These are phyloP conservation scores for Schlechtendalia chinensis DNA, from an alignment of 1,140 invertebrate species.

Conservation along the genomic window DNA sequence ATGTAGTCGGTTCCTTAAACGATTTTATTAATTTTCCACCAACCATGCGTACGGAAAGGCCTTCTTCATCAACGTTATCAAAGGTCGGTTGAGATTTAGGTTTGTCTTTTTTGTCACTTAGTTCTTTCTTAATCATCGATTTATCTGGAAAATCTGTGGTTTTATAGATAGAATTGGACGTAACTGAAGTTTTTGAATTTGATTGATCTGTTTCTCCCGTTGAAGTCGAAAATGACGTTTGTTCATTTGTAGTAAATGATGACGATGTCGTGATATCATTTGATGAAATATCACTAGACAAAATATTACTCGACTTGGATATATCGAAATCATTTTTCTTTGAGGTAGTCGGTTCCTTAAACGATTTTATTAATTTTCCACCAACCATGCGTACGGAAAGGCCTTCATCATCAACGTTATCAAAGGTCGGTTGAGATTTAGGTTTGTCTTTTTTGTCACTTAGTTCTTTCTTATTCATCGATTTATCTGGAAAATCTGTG, in stretches of 20 bases:
- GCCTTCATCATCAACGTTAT: not conserved
- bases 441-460: not conserved
- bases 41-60: conserved; percentile 50
- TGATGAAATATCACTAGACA: not conserved
- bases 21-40: conserved; percentile 51
- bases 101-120: not conserved
- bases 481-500: not conserved
- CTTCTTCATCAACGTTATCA: no score
- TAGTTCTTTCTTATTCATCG: not conserved
- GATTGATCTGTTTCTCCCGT: no score
- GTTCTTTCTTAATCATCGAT: not conserved
- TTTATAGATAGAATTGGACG: no score
- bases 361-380: conserved; percentile 21
- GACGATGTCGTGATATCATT: not conserved
- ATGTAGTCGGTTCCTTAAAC: conserved; percentile 13
- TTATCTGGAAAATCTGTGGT: no score
- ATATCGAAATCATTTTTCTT: not conserved
- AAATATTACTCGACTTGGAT: not conserved
- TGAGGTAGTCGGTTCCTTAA: not conserved
- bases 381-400: conserved; percentile 14
- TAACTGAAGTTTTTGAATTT: no score
- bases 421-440: no score
- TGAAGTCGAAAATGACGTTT: no score
- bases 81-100: no score
- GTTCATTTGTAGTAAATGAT: no score